Evolutionary conservation across 2,113 vertebrate genomes (phyloP), one percentile per base, ranked within the genome.

Genomic region (Pipra filicauda): DNA sequence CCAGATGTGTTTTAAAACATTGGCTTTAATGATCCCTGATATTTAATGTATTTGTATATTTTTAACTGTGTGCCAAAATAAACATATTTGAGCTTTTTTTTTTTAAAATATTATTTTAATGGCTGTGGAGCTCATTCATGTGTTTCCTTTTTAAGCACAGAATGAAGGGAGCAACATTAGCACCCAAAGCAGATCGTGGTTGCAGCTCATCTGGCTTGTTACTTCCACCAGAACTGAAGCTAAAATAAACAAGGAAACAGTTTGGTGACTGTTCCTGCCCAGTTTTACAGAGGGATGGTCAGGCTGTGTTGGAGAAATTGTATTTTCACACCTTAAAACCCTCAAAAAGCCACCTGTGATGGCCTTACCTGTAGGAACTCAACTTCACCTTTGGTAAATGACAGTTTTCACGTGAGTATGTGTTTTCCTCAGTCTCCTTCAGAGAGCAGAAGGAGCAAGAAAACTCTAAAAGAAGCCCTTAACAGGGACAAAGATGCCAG

Each of bases 1-100:
- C 6, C 57, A 52, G 23, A 22, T 61, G 11, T 77, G 70, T 89
- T 81, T 66, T 54, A 8, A 67, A 49, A 54, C 49, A 44, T 35
- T 55, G n/a, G 93, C 91, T 91, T 95, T 72, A 86, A 66, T 18
- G 18, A 72, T 43, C 66, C 48, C 39, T 89, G 64, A n/a, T 84
- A 83, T 84, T 93, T 95, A 80, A 93, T 80, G 91, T 91, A 64
- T 83, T 91, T 79, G 81, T 89, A 78, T 76, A 44, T 93, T 96
- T 95, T 96, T 72, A 27, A 89, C 87, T 59, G 51, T 73, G 93
- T 96, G 91, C 91, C 81, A 89, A 91, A 96, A 93, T 95, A 96
- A 96, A 96, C 64, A 8, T 55, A 33, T 91, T 79, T 49, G 72
- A 89, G 67, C 64, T 67, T 85, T 73, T 61, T 85, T 33, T 72